Conservation (phyloP, 2,797 vertebrate species). For the Zalophus californianus region DNA sequence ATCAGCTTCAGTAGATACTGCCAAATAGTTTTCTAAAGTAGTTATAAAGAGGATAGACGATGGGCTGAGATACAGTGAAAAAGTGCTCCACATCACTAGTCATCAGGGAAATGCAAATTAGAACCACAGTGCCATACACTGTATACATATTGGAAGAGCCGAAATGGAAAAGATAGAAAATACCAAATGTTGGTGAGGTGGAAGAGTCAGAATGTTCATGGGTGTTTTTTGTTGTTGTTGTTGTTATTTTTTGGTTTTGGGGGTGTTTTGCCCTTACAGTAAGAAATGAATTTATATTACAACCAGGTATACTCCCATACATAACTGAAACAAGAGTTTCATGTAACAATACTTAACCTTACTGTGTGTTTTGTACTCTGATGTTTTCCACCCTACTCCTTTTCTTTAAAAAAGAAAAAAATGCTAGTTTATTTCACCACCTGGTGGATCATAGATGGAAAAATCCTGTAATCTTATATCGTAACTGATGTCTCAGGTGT, state of each 20-base stretch:
- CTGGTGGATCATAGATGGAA: conserved; percentile 43
- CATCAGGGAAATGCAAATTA: neutral
- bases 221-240: too few relatives aligned
- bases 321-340: conserved; percentile 28
- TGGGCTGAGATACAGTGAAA: neutral
- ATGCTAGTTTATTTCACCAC: conserved; percentile 50
- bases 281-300: conserved; percentile 10
- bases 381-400: conserved; percentile 30
- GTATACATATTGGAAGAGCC: neutral
- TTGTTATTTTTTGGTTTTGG: too few relatives aligned
- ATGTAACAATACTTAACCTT: neutral
- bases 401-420: conserved; percentile 30
- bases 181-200: neutral
- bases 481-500: neutral
- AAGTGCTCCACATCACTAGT: neutral
- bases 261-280: neutral
- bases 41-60: neutral
- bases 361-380: neutral
- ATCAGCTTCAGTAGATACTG: neutral
- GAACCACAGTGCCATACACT: neutral
- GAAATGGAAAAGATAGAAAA: conserved; percentile 5
- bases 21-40: conserved; percentile 23
- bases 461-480: conserved; percentile 38
- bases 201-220: neutral
- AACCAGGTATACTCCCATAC: neutral